phyloP scores from a whole-genome alignment of 2,888 invertebrate species.

The Ennomos quercinarius region DNA sequence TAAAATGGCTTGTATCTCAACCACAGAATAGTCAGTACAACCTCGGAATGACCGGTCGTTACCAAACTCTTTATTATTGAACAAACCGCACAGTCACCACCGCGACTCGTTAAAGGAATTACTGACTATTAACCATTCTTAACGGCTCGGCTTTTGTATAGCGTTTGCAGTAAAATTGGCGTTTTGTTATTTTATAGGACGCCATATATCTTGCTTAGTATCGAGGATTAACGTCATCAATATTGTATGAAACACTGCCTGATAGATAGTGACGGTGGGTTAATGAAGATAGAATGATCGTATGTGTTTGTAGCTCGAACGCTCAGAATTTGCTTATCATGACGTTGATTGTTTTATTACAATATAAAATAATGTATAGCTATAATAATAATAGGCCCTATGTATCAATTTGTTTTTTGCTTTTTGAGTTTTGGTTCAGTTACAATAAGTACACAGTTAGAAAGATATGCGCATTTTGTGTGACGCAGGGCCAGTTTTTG shows the following conservation, averaged over 20 bases:
- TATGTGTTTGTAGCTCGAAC: conserved; percentile 2
- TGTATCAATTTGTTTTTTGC: too few relatives aligned
- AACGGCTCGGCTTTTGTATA: conserved; percentile 60
- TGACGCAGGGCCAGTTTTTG: too few relatives aligned
- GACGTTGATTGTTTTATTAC: too few relatives aligned
- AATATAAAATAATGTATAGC: too few relatives aligned
- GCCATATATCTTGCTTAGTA: conserved; percentile 62
- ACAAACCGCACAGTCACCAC: conserved; percentile 28
- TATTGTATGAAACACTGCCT: conserved; percentile 28
- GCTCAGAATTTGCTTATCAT: neutral
- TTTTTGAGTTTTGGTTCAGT: too few relatives aligned
- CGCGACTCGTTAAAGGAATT: conserved; percentile 38
- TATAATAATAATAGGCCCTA: too few relatives aligned
- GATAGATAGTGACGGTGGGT: conserved; percentile 17
- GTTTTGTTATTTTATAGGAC: conserved; percentile 66
- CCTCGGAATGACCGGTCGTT: conserved; percentile 23
- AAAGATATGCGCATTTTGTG: too few relatives aligned
- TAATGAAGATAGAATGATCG: conserved; percentile 26
- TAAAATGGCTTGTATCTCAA: conserved; percentile 10
- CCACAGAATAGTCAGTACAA: conserved; percentile 15
- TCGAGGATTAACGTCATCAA: conserved; percentile 40
- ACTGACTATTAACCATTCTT: conserved; percentile 45
- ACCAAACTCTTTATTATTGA: conserved; percentile 28
- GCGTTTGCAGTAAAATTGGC: conserved; percentile 65
- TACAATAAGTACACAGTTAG: too few relatives aligned